Percentiles rank a stretch among this genome's conserved stretches.
phyloP scores from a whole-genome alignment of 2,888 invertebrate genomes.

The Plebejus anna region DNA sequence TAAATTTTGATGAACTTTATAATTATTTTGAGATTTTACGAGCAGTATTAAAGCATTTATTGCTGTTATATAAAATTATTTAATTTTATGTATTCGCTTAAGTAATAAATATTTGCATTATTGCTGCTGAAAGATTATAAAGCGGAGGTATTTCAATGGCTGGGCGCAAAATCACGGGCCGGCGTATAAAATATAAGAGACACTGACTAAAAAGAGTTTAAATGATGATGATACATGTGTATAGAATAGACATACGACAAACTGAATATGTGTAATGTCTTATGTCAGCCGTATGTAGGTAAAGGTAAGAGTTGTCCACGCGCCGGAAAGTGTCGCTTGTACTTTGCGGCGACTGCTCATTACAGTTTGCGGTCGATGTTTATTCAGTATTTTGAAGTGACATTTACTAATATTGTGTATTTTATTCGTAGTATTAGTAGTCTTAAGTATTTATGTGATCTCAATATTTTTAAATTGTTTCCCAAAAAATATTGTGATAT shows the following conservation, averaged over 20 bases:
- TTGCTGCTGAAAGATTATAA: not conserved
- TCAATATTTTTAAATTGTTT: not conserved
- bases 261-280: not conserved
- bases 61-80: not conserved
- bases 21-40: constrained; percentile 2
- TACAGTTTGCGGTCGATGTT: not conserved
- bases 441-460: constrained; percentile 12
- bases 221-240: constrained; percentile 6
- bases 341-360: not conserved
- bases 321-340: not conserved
- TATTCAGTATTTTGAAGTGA: constrained; percentile 13
- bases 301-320: not conserved
- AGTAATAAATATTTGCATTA: not conserved
- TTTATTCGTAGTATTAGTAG: constrained; percentile 21
- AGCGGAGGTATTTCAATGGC: not conserved
- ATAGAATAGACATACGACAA: not conserved
- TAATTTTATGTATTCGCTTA: not conserved
- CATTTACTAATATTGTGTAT: not conserved
- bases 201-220: not conserved
- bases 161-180: constrained; percentile 11
- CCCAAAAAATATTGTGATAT: not conserved
- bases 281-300: not conserved
- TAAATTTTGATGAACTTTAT: not conserved
- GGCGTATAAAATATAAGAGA: not conserved
- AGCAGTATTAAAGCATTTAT: constrained; percentile 1